Conservation (phyloP, 1,140 invertebrate species). For the Trachymyrmex septentrionalis region DNA sequence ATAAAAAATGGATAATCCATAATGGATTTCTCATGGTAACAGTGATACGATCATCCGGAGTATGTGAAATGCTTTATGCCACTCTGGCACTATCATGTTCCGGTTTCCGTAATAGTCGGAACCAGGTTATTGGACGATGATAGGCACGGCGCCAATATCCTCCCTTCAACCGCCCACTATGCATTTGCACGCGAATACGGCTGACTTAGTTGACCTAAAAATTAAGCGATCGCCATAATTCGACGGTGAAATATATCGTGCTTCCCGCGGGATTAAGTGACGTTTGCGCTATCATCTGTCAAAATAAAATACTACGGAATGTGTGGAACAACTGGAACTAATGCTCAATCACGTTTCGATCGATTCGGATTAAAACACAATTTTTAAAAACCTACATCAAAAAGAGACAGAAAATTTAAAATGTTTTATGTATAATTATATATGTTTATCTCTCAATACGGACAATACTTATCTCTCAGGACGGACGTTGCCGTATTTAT, state of each 20-base stretch:
- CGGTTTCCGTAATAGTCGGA: slow-evolving; percentile 61
- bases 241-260: slow-evolving; percentile 45
- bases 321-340: background rate
- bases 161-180: background rate
- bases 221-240: slow-evolving; percentile 61
- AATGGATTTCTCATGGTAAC: slow-evolving; percentile 30
- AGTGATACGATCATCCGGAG: slow-evolving; percentile 43
- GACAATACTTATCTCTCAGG: too few species aligned
- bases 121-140: slow-evolving; percentile 59
- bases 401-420: background rate
- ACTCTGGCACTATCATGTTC: slow-evolving; percentile 50
- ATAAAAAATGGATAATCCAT: slow-evolving; percentile 35
- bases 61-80: slow-evolving; percentile 46
- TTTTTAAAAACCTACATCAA: background rate
- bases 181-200: slow-evolving; percentile 56
- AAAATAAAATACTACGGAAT: slow-evolving; percentile 3
- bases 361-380: background rate
- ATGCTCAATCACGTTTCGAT: background rate
- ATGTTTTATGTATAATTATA: slow-evolving; percentile 24
- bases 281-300: slow-evolving; percentile 18
- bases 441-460: background rate
- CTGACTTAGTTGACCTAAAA: slow-evolving; percentile 64
- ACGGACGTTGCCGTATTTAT: background rate
- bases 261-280: slow-evolving; percentile 17
- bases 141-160: slow-evolving; percentile 60